These are phyloP conservation scores for Sebastes baramenuke DNA, from an alignment of 2,797 vertebrate species.

Conservation along the genomic window DNA sequence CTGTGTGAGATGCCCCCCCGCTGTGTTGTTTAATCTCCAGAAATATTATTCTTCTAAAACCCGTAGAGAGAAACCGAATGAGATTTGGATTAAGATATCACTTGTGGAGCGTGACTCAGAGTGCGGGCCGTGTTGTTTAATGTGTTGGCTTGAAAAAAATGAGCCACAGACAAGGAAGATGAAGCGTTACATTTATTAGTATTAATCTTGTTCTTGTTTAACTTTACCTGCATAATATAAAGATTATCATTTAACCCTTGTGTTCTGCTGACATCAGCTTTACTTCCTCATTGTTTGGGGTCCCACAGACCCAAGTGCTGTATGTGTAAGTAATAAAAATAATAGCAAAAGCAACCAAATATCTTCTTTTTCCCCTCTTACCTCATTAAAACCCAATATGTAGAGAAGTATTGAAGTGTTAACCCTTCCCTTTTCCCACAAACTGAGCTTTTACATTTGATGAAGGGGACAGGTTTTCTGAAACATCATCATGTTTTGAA, in stretches of 20 bases:
- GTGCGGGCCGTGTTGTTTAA: neutral
- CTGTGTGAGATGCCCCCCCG: neutral
- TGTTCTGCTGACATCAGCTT: neutral
- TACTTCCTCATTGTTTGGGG: neutral
- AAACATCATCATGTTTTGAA: neutral
- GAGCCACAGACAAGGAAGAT: neutral
- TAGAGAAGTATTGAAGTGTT: neutral
- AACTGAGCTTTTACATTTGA: neutral
- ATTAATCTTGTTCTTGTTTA: neutral
- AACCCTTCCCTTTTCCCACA: neutral
- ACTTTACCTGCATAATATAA: neutral
- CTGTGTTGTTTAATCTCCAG: neutral
- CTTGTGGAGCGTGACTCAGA: neutral
- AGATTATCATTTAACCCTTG: neutral
- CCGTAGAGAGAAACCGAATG: neutral
- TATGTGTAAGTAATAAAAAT: neutral
- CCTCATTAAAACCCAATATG: neutral
- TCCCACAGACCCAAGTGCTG: neutral
- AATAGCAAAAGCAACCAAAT: neutral
- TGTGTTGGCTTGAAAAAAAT: neutral
- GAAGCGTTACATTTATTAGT: neutral
- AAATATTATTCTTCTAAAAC: constrained; percentile 18
- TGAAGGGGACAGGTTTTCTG: neutral
- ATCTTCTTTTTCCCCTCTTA: neutral
- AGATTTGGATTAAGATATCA: constrained; percentile 18